Evolutionary conservation across 2,113 vertebrate species (phyloP).

Genomic region (Loxodonta africana): DNA sequence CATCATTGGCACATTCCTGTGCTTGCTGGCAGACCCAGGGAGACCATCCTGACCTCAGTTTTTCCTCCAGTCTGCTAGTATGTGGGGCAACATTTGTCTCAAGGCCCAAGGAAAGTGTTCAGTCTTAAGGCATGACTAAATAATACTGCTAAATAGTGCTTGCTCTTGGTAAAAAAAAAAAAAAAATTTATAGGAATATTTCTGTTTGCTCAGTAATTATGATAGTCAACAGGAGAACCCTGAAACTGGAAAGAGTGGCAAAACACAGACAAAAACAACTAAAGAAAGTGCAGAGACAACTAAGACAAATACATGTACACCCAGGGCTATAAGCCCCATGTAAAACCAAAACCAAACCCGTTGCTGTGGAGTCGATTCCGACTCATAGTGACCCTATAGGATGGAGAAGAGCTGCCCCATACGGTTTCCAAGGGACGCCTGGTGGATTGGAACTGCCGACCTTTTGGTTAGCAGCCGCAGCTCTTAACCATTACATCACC

Average conservation of each 20-base stretch:
- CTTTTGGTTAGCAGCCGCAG: too few relatives aligned
- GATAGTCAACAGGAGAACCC: not conserved
- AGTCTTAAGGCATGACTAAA: not conserved
- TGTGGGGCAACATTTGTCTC: not conserved
- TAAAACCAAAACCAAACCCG: not conserved
- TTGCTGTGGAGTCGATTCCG: too few relatives aligned
- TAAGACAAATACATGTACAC: not conserved
- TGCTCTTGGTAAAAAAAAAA: not conserved
- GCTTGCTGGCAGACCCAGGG: not conserved
- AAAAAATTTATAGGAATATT: not conserved
- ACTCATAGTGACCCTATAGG: too few relatives aligned
- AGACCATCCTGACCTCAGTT: not conserved
- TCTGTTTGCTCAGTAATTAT: slow-evolving; percentile 31
- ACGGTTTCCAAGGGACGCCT: too few relatives aligned
- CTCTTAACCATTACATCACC: too few relatives aligned
- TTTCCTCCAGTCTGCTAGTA: not conserved
- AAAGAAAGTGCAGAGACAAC: not conserved
- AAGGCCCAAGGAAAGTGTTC: not conserved
- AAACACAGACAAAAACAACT: not conserved
- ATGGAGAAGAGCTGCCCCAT: too few relatives aligned
- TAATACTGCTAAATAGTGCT: not conserved
- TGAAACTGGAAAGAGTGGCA: not conserved
- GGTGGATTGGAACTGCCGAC: too few relatives aligned
- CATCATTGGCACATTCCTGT: not conserved
- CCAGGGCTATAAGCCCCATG: not conserved